phyloP scores from a whole-genome alignment of 2,113 vertebrate genomes.

The sheep (Ovis aries) region DNA sequence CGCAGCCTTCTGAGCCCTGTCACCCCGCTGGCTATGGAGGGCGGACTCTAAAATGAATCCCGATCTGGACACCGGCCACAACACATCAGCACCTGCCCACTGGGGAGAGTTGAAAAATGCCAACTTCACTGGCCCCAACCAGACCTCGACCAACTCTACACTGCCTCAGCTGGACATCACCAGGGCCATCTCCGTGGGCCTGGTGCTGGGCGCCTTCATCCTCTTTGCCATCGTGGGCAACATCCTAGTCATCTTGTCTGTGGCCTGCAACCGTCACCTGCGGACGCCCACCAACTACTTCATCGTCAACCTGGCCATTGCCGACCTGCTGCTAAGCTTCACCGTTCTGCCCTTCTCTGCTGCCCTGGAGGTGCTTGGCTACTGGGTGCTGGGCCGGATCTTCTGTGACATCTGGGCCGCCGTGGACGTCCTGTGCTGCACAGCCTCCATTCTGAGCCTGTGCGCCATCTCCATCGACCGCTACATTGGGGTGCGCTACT shows the following conservation, averaged over 20 bases:
- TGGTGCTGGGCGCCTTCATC: slow-evolving; percentile 95
- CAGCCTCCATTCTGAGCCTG: slow-evolving; percentile 95
- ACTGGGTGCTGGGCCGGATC: slow-evolving; percentile 94
- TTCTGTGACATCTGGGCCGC: slow-evolving; percentile 99
- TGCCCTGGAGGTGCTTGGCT: slow-evolving; percentile 90
- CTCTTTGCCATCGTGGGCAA: slow-evolving; percentile 95
- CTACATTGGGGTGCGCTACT: slow-evolving; percentile 95
- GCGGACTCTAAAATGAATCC: slow-evolving; percentile 80
- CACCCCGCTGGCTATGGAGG: slow-evolving; percentile 80
- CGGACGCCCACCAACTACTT: slow-evolving; percentile 97
- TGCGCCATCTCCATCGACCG: slow-evolving; percentile 98
- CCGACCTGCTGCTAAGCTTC: slow-evolving; percentile 94
- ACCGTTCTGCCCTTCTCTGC: slow-evolving; percentile 96
- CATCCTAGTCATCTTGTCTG: slow-evolving; percentile 95
- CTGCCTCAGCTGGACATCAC: slow-evolving; percentile 82
- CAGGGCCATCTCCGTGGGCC: slow-evolving; percentile 89
- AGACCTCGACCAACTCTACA: slow-evolving; percentile 79
- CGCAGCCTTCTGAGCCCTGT: slow-evolving; percentile 53
- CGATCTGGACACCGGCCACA: slow-evolving; percentile 69
- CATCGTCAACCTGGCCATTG: slow-evolving; percentile 96
- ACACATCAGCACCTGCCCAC: slow-evolving; percentile 74
- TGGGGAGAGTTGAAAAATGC: slow-evolving; percentile 71
- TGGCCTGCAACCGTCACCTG: slow-evolving; percentile 96
- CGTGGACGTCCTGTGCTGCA: slow-evolving; percentile 96
- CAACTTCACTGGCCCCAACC: slow-evolving; percentile 78